phyloP scores from a whole-genome alignment of 2,797 vertebrate genomes.

The Benthosema pterotum region DNA sequence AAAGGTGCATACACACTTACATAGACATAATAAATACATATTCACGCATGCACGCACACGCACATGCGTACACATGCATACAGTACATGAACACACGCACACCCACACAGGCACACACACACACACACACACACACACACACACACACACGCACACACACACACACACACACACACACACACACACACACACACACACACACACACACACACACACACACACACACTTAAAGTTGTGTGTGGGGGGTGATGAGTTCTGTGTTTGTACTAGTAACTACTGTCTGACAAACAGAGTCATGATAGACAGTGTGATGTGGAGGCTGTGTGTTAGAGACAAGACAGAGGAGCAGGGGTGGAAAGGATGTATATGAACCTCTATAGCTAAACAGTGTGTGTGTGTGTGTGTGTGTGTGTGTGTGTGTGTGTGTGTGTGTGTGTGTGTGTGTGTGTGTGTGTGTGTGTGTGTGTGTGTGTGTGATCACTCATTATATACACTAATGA shows the following conservation, averaged over 20 bases:
- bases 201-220: conserved; percentile 9
- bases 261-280: too few species aligned
- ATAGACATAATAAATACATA: not conserved
- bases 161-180: conserved; percentile 9
- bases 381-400: not conserved
- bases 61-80: conserved; percentile 7
- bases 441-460: conserved; percentile 3
- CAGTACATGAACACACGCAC: conserved; percentile 3
- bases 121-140: conserved; percentile 8
- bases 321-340: too few species aligned
- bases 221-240: too few species aligned
- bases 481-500: conserved; percentile 61
- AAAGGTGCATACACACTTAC: not conserved
- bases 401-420: conserved; percentile 19
- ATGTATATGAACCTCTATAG: too few species aligned
- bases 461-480: conserved; percentile 54
- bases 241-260: not conserved
- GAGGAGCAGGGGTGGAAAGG: too few species aligned
- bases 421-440: conserved; percentile 22
- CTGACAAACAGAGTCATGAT: too few species aligned
- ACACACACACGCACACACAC: conserved; percentile 16
- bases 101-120: conserved; percentile 11
- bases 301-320: not conserved
- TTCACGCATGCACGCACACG: conserved; percentile 9
- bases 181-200: conserved; percentile 7